Base-by-base conservation (phyloP, 2,113 vertebrate species). In the Proterorhinus semilunaris region DNA sequence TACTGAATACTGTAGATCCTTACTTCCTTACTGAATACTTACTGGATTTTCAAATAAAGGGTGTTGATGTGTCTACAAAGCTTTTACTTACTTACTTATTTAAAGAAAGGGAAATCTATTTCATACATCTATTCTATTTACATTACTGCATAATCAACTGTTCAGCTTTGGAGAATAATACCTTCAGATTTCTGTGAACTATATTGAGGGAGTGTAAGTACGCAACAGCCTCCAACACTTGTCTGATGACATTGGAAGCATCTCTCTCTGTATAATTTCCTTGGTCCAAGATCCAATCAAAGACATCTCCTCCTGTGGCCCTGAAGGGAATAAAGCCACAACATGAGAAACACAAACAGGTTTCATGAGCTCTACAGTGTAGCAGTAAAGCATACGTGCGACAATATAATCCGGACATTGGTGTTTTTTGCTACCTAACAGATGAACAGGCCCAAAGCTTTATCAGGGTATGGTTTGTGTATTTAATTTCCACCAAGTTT, bases 231-330 rank as follows among this genome's bases (percentile, higher is more conserved):
- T 95, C 93, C 15, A 95, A 85, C 43, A 91, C 88, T 70, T 91
- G 89, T 84, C 81, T 87, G 66, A 91, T 88, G 55, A 95, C 94
- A 54, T 92, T 94, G 79, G 93, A 91, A 43, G 94, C 94, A 5
- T 95, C 93, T 88, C 90, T 90, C 79, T 95, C 94, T 7, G 94
- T 94, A 90, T 95, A 95, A 87, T 93, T 94, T 44, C 94, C 94
- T 62, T 94, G 93, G 75, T 95, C 93, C 77, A 94, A 87, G 78
- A 95, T 95, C 94, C 94, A 95, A 77, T 95, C 94, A 45, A 95
- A 95, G 13, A 95, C 93, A 63, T 95, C 94, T 27, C 93, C 93
- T 59, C 94, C 94, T 51, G 93, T 95, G 68, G 94, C 94, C 45
- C 94, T 95, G 82, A 36, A 36, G 69, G 9, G 36, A 4, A 42